These are phyloP conservation scores for Eidolon dupreanum DNA, from an alignment of 2,797 vertebrate species.

Conservation along the genomic window DNA sequence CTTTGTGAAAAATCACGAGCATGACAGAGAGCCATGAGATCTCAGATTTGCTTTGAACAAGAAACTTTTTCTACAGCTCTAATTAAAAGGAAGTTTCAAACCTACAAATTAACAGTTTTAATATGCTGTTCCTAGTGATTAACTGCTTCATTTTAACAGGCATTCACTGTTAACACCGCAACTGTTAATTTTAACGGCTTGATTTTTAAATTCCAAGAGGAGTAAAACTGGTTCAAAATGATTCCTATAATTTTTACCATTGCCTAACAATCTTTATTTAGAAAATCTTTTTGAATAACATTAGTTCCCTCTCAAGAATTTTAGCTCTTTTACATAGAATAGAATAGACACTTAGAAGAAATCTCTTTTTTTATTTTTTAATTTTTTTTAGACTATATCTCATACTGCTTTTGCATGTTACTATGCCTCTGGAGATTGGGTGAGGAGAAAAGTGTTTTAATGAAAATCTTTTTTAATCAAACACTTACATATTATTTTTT, in stretches of 20 bases:
- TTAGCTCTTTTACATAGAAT: slow-evolving; percentile 33
- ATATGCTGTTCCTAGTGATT: slow-evolving; percentile 75
- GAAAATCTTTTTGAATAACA: slow-evolving; percentile 25
- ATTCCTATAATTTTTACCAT: slow-evolving; percentile 40
- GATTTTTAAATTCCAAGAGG: slow-evolving; percentile 63
- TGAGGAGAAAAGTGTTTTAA: background rate
- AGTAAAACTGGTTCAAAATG: slow-evolving; percentile 58
- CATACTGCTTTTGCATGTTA: background rate
- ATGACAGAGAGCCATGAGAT: slow-evolving; percentile 47
- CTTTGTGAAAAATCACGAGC: slow-evolving; percentile 59
- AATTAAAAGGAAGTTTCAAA: slow-evolving; percentile 80
- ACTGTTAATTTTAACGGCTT: slow-evolving; percentile 78
- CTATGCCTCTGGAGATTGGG: background rate
- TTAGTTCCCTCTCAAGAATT: slow-evolving; percentile 20
- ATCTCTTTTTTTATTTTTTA: background rate
- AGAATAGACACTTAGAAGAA: background rate
- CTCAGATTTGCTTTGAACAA: slow-evolving; percentile 62
- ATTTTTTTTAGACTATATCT: background rate
- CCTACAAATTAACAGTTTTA: slow-evolving; percentile 78
- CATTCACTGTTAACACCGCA: slow-evolving; percentile 69
- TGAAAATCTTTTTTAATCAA: background rate
- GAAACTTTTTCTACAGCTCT: slow-evolving; percentile 75
- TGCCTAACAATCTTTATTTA: slow-evolving; percentile 38
- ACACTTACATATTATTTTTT: background rate
- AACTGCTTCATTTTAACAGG: slow-evolving; percentile 73